These are phyloP conservation scores for Cyrtonyx montezumae DNA, from an alignment of 2,113 vertebrate genomes.

Conservation along the genomic window DNA sequence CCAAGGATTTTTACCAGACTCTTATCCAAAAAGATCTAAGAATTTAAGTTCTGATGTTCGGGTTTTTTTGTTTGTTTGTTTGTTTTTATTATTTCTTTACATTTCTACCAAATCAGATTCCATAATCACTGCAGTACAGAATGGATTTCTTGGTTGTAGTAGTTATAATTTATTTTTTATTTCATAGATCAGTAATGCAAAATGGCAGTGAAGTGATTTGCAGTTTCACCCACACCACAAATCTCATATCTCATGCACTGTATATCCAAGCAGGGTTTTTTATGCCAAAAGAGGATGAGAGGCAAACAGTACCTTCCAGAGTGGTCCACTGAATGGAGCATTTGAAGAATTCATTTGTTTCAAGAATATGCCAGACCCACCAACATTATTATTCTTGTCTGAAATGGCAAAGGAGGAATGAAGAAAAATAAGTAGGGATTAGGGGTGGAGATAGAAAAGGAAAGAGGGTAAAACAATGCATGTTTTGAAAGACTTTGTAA, in stretches of 20 bases:
- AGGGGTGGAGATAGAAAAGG: rapidly evolving
- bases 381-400: neutral
- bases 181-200: neutral
- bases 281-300: neutral
- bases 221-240: neutral
- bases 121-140: neutral
- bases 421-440: neutral
- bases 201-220: neutral
- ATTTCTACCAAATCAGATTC: neutral
- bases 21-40: neutral
- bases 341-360: neutral
- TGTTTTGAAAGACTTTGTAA: neutral
- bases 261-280: neutral
- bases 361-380: neutral
- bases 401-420: neutral
- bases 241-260: neutral
- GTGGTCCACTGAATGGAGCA: neutral
- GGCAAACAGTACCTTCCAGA: neutral
- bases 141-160: neutral
- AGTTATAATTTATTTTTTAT: neutral
- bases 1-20: neutral
- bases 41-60: neutral
- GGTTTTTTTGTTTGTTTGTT: neutral
- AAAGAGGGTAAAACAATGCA: neutral
- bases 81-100: neutral